Evolutionary conservation across 2,113 vertebrate genomes (phyloP).

Genomic region (Chaetorhynchus papuensis): DNA sequence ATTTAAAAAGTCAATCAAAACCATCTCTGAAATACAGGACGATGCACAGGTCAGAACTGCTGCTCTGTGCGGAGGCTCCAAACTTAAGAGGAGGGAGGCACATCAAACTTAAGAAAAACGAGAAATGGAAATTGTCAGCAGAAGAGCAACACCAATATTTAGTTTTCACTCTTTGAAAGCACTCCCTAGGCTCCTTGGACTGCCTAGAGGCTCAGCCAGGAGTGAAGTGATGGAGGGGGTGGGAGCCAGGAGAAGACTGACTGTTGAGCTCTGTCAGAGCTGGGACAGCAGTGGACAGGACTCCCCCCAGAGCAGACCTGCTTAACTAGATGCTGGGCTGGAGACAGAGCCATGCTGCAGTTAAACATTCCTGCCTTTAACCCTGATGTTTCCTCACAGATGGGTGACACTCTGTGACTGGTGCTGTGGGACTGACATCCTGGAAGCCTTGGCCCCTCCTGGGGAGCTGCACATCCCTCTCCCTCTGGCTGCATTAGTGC

Average conservation of each 20-base stretch:
- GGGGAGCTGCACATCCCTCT: background rate
- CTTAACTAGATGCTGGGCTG: background rate
- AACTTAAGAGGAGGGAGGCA: background rate
- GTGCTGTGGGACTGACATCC: background rate
- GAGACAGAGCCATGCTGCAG: background rate
- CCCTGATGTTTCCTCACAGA: no score
- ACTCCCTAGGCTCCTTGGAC: background rate
- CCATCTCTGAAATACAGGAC: background rate
- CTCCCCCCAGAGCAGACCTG: background rate
- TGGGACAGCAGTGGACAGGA: background rate
- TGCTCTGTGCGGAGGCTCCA: background rate
- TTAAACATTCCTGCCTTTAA: background rate
- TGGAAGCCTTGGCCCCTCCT: background rate
- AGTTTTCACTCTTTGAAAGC: background rate
- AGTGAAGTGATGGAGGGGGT: background rate
- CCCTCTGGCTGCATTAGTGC: background rate
- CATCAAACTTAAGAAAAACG: background rate
- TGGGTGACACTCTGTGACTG: accelerated
- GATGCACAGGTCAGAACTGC: background rate
- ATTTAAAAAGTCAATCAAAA: background rate
- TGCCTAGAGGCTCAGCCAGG: background rate
- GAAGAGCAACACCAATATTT: background rate
- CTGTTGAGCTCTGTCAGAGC: background rate
- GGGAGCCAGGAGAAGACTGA: background rate
- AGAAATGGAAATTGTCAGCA: background rate